phyloP scores from a whole-genome alignment of 1,140 invertebrate species.

The Megathymus violae region DNA sequence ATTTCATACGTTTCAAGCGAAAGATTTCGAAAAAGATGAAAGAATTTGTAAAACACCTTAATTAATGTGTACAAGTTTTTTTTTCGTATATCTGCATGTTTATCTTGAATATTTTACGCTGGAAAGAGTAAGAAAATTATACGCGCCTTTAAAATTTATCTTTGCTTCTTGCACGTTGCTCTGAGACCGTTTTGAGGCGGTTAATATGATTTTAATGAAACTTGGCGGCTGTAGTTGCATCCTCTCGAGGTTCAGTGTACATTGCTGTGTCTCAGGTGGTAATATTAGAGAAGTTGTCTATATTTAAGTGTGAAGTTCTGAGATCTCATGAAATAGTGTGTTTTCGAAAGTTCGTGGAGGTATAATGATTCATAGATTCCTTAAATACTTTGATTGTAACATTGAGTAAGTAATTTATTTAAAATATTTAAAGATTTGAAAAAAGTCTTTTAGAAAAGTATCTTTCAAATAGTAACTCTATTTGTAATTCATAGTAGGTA shows the following conservation, averaged over 20 bases:
- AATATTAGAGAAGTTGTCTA: constrained; percentile 10
- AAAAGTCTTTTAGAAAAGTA: no score
- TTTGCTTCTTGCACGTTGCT: constrained; percentile 5
- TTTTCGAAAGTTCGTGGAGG: not conserved
- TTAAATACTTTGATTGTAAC: no score
- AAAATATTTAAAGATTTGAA: no score
- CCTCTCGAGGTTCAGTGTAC: constrained; percentile 8
- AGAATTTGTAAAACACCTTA: not conserved
- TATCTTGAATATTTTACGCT: constrained; percentile 11
- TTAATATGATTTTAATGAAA: constrained; percentile 49
- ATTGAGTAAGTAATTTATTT: no score
- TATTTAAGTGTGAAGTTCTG: not conserved
- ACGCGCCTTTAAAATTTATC: constrained; percentile 1
- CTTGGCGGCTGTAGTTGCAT: constrained; percentile 34
- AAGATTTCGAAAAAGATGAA: not conserved
- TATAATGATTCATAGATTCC: no score
- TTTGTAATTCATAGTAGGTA: no score
- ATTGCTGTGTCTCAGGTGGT: constrained; percentile 5
- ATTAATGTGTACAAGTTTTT: not conserved
- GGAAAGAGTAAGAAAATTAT: constrained; percentile 3
- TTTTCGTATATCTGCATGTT: constrained; percentile 3
- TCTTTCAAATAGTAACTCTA: no score
- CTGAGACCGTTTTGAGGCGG: constrained; percentile 22
- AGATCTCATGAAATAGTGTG: constrained; percentile 4
- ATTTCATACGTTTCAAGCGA: not conserved